Evolutionary conservation across 2,797 vertebrate species (phyloP).

Genomic region (Sebastes miniatus): DNA sequence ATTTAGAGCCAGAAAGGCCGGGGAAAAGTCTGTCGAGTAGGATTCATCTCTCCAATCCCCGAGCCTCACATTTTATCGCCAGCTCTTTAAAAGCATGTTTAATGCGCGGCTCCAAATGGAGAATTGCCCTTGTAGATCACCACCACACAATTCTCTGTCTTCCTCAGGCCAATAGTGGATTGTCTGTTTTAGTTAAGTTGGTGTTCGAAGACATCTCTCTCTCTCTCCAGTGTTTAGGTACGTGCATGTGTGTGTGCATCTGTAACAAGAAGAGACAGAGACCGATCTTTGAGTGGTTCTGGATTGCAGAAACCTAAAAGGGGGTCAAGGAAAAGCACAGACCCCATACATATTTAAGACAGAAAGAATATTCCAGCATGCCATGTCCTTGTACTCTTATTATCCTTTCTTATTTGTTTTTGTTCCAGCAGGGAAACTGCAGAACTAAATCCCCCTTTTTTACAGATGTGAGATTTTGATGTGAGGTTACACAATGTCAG

Average conservation of each 20-base stretch:
- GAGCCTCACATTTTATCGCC: conserved; percentile 55
- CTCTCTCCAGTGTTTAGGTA: neutral
- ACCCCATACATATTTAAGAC: conserved; percentile 17
- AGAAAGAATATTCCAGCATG: neutral
- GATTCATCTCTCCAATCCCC: conserved; percentile 63
- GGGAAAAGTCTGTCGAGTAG: conserved; percentile 52
- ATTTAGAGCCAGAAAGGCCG: conserved; percentile 43
- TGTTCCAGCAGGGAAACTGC: neutral
- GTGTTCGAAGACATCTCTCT: neutral
- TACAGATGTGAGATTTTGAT: neutral
- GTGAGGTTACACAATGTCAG: neutral
- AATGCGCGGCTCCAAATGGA: conserved; percentile 56
- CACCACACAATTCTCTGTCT: conserved; percentile 47
- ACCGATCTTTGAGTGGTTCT: conserved; percentile 22
- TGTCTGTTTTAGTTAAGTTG: conserved; percentile 49
- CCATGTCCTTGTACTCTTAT: neutral
- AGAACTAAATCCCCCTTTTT: neutral
- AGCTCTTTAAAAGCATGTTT: conserved; percentile 68
- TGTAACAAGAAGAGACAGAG: neutral
- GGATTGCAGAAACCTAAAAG: neutral
- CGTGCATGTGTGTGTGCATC: neutral
- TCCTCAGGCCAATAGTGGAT: conserved; percentile 28
- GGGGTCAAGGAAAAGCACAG: conserved; percentile 17
- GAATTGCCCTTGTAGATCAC: conserved; percentile 68
- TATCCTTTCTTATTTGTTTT: neutral